Base-by-base conservation (phyloP, 2,797 vertebrate genomes). In the Notoglanidium macrostoma region DNA sequence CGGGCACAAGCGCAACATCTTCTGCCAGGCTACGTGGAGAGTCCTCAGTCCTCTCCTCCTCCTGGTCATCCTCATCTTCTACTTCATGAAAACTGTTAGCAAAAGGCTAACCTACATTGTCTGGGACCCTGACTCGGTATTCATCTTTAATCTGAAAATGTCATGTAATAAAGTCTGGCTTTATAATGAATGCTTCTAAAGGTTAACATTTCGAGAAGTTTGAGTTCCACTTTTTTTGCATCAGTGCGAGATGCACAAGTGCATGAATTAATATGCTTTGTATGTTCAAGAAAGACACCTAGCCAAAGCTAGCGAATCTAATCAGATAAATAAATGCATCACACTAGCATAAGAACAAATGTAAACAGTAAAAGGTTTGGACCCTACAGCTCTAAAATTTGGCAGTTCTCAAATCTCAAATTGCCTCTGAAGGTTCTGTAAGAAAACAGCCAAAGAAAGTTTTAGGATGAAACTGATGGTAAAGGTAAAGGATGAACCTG, bases 11-110 rank as follows among this genome's bases (percentile, higher is more conserved):
- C 97, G 96, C 12, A 97, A 96, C 88, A 90, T 97, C 88, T 97
- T 97, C 95, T 97, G 97, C 97, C 96, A 97, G 90, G 32, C 84
- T 57, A 96, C 93, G 0, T 97, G 97, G 97, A 94, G 96, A 61
- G n/a, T 96, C 35, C 0, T 97, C 89, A 97, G 97, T 83, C 97
- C 97, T 0, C 90, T 97, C 72, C 92, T 97, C 77, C 96, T 97
- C 94, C 80, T 97, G 70, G 87, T 95, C 84, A 97, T 97, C 90
- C 95, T 97, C 83, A 0, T 97, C 0, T 96, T 96, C 90, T 97
- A 95, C 92, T 92, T 97, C 21, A 93, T 96, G 90, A 92, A 95
- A 68, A 93, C 95, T 87, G 93, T 97, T 88, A 95, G 32, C 0
- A 46, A 95, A 86, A 79, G 94, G 21, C 92, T 96, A 44, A 85